These are phyloP conservation scores for Ormyrus labotus DNA, from an alignment of 2,888 invertebrate genomes.

Conservation along the genomic window DNA sequence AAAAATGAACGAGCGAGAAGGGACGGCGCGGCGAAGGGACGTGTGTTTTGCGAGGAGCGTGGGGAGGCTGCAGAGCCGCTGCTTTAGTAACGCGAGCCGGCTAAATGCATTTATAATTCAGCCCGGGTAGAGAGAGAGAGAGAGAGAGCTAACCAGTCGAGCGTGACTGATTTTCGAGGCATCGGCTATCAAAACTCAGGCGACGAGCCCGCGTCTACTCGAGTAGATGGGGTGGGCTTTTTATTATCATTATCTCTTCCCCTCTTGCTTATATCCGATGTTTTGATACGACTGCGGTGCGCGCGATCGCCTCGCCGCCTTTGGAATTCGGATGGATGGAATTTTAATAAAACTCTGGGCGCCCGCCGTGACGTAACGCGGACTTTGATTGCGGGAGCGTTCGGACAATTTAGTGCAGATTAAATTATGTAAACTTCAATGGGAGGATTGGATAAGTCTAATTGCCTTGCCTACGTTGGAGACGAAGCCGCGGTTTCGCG, in stretches of 20 bases:
- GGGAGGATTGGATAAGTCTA: slow-evolving; percentile 9
- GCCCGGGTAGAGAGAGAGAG: neutral
- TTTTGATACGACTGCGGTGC: slow-evolving; percentile 2
- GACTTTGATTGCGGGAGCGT: neutral
- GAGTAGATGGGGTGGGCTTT: neutral
- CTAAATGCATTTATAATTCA: slow-evolving; percentile 46
- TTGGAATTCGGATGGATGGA: slow-evolving; percentile 12
- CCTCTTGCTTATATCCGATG: slow-evolving; percentile 4
- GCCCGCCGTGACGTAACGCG: neutral
- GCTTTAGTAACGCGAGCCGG: slow-evolving; percentile 16
- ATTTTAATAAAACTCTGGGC: slow-evolving; percentile 30
- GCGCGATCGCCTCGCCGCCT: neutral
- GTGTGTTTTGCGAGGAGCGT: no score
- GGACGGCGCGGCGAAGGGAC: neutral
- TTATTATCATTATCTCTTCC: slow-evolving; percentile 19
- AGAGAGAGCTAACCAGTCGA: slow-evolving; percentile 5
- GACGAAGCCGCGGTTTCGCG: no score
- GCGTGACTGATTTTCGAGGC: slow-evolving; percentile 32
- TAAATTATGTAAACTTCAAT: slow-evolving; percentile 13
- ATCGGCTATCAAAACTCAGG: slow-evolving; percentile 26
- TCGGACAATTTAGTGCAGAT: neutral
- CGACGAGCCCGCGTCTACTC: neutral
- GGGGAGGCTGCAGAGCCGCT: no score
- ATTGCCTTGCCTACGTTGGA: neutral
- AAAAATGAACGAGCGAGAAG: neutral